A percentile compares a stretch with the other conserved stretches of the same genome.
Conservation (phyloP, 2,797 vertebrate genomes). For the Periparus ater region DNA sequence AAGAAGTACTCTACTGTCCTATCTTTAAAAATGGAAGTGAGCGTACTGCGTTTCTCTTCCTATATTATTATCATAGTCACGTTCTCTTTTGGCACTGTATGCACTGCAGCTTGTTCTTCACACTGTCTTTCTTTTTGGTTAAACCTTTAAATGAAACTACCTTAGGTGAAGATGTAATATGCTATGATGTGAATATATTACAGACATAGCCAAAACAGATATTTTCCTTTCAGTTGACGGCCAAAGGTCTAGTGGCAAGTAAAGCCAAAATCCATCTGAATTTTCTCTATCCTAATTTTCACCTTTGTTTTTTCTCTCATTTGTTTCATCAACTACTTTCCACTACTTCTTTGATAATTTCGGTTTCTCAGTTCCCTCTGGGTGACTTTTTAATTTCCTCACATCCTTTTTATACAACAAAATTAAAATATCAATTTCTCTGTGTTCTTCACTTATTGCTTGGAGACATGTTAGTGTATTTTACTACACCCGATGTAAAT, state of each 20-base stretch:
- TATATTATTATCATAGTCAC: not conserved
- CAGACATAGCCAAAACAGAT: not conserved
- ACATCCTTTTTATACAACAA: not conserved
- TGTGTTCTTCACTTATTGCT: slow-evolving; percentile 8
- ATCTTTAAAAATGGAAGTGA: not conserved
- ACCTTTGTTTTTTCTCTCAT: not conserved
- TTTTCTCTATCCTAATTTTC: not conserved
- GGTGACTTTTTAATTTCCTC: not conserved
- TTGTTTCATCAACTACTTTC: not conserved
- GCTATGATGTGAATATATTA: not conserved
- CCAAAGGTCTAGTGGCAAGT: not conserved
- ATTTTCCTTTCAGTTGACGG: not conserved
- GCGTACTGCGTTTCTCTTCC: not conserved
- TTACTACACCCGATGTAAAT: not conserved
- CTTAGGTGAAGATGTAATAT: not conserved
- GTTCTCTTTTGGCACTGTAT: not conserved
- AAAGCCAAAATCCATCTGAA: not conserved
- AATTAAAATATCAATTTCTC: slow-evolving; percentile 18
- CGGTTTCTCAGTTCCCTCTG: not conserved
- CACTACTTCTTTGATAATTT: not conserved
- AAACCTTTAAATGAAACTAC: not conserved
- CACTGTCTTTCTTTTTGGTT: not conserved
- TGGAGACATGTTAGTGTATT: not conserved
- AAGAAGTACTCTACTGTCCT: not conserved
- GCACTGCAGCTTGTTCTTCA: not conserved